Evolutionary conservation across 2,888 invertebrate genomes (phyloP), one percentile per base, ranked within the genome.

Genomic region (Dendrolimus pini): DNA sequence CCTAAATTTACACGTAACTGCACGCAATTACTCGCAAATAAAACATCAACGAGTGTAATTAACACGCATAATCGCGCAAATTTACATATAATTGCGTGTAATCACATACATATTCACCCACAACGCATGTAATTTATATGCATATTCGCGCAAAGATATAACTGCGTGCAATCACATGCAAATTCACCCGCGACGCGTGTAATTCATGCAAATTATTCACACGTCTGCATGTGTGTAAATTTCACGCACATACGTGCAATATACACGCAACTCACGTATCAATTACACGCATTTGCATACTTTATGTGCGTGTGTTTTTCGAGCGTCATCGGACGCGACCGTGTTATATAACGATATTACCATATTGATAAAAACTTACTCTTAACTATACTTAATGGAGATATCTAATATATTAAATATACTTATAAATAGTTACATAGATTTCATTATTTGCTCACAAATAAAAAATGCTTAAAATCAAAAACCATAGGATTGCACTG

Each of bases 351-450:
- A 84, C 81, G 82, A 82, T 80, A 70, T 77, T 78, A 81, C 72
- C 72, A 77, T 83, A 86, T 78, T 80, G 81, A 81, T 89, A 89
- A 87, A 89, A 89, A 87, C 89, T 89, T 89, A 89, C 80, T 56
- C 83, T 86, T 88, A 87, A 67, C 79, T 85, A 84, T 57, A 73
- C 88, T 87, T 88, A 89, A 78, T 76, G 78, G 83, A 85, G 80
- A 89, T 83, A 82, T 82, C 83, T 88, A 88, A 80, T 85, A 86
- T 88, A 87, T 85, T 87, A 87, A 83, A 85, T 84, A 84, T 85
- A 81, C 84, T 88, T 88, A 89, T 70, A 64, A 75, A 77, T 86
- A 86, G 76, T 80, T 83, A 87, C 80, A 83, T 75, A 73, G 79
- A 86, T 77, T 78, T 78, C 67, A 65, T 63, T 63, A 63, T 60